Evolutionary conservation across 2,888 invertebrate genomes (phyloP), one percentile per base, ranked within the genome.

Genomic region (Tetanocera ferruginea): DNA sequence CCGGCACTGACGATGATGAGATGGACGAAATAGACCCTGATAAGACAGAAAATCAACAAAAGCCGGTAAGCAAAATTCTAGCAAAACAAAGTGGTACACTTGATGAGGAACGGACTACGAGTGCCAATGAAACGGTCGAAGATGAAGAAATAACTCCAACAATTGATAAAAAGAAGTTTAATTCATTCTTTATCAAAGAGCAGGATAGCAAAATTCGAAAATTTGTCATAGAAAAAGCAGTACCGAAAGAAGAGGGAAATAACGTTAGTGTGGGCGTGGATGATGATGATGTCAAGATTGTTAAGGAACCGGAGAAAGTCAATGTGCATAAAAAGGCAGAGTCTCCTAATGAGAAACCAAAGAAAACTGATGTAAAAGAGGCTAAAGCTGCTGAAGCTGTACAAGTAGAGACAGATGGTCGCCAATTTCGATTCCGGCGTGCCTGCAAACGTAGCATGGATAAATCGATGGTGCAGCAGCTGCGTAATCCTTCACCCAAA

Each of bases 181-280:
- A 52, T 11, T 25, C 67, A 52, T 69, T 25, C 19, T 49, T 55
- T 37, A 55, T 57, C 34, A 57, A 79, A 28, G 19, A 66, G 9
- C 23, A 37, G 19, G 31, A 70, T 8, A 49, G 51, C 1, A 23
- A 78, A 78, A 67, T 57, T 71, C 1, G 83, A 79, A 70, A 69
- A 62, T 86, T 87, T 67, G 83, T 84, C 11, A 82, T 86, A 52
- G 49, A 84, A 84, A 81, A 55, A 79, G 69, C 71, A 76, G 14
- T 19, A 79, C 71, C 6, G 70, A 37, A 3, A 37, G 8, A 37
- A 37, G 37, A 81, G 4, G 76, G 80, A 8, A 79, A 81, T 3
- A 51, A 25, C 0, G 76, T 43, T 0, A 64, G 2, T 1, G 31
- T 49, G 2, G 51, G 1, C 1, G 52, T 66, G 19, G 25, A 62